phyloP scores from a whole-genome alignment of 1,140 invertebrate genomes.

The Ditylenchus dipsaci region DNA sequence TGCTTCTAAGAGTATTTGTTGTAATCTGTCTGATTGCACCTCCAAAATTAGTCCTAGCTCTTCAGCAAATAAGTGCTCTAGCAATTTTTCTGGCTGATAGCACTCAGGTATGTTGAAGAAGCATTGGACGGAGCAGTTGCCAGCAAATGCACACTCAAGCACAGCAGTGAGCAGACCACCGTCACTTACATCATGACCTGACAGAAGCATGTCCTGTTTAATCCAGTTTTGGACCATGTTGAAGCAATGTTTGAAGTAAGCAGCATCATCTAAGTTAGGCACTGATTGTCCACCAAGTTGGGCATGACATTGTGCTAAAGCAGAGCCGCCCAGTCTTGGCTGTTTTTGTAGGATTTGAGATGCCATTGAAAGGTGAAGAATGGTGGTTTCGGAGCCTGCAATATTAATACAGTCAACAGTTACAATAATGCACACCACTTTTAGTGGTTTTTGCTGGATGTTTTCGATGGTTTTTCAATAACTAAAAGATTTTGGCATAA shows the following conservation, averaged over 20 bases:
- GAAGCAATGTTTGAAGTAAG: conserved; percentile 71
- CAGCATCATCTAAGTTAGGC: conserved; percentile 74
- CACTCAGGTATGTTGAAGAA: conserved; percentile 56
- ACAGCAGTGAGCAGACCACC: conserved; percentile 83
- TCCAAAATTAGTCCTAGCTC: conserved; percentile 88
- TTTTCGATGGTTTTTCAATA: too few species aligned
- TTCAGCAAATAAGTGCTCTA: conserved; percentile 76
- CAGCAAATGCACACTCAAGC: conserved; percentile 90
- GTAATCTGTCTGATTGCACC: conserved; percentile 61
- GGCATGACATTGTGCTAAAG: conserved; percentile 80
- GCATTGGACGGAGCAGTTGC: conserved; percentile 71
- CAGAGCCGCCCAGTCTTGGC: conserved; percentile 77
- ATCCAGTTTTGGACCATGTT: conserved; percentile 76
- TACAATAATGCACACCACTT: not conserved
- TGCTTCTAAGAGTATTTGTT: conserved; percentile 4
- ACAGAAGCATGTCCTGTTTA: conserved; percentile 70
- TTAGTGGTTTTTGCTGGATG: too few species aligned
- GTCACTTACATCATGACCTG: conserved; percentile 95
- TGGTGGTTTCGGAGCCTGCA: not conserved
- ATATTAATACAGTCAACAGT: not conserved
- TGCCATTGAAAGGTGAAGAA: conserved; percentile 15
- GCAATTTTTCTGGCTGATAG: conserved; percentile 46
- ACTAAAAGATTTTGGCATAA: too few species aligned
- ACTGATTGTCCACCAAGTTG: conserved; percentile 72
- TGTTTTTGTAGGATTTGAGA: conserved; percentile 47